These are phyloP conservation scores for Keiferia lycopersicella DNA, from an alignment of 2,888 invertebrate species.

Conservation along the genomic window DNA sequence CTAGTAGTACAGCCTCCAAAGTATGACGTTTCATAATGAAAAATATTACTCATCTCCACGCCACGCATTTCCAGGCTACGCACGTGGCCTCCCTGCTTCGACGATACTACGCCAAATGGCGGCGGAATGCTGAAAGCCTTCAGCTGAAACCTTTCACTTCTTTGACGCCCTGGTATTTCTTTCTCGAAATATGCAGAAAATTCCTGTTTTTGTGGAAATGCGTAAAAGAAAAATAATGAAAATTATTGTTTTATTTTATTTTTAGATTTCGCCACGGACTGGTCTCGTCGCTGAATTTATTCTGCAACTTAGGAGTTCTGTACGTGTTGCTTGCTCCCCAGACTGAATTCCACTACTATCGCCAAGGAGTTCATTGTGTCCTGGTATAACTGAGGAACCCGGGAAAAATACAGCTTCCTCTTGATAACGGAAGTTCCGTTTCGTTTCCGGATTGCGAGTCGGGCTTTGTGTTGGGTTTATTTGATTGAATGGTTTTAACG, in stretches of 20 bases:
- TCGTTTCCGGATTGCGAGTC: neutral
- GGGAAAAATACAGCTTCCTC: conserved; percentile 29
- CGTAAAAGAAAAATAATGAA: conserved; percentile 40
- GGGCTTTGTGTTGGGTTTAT: too few relatives aligned
- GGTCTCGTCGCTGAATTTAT: neutral
- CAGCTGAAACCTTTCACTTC: conserved; percentile 32
- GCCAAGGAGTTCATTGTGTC: conserved; percentile 25
- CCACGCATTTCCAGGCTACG: too few relatives aligned
- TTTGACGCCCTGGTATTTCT: conserved; percentile 53
- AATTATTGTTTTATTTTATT: conserved; percentile 35
- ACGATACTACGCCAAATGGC: neutral
- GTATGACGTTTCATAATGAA: conserved; percentile 46
- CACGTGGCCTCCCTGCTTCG: neutral
- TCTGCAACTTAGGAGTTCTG: neutral
- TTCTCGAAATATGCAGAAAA: conserved; percentile 75
- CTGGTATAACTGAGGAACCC: conserved; percentile 29
- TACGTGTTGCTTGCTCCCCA: too few relatives aligned
- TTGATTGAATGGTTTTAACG: too few relatives aligned
- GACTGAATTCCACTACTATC: conserved; percentile 25
- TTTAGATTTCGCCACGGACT: conserved; percentile 7
- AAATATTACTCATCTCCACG: conserved; percentile 24
- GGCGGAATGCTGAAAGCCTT: neutral
- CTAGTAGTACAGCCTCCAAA: conserved; percentile 53
- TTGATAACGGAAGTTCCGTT: conserved; percentile 25
- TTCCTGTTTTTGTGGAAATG: conserved; percentile 67